These are phyloP conservation scores for Amphimallon solstitiale DNA, from an alignment of 2,888 invertebrate species.

Conservation along the genomic window DNA sequence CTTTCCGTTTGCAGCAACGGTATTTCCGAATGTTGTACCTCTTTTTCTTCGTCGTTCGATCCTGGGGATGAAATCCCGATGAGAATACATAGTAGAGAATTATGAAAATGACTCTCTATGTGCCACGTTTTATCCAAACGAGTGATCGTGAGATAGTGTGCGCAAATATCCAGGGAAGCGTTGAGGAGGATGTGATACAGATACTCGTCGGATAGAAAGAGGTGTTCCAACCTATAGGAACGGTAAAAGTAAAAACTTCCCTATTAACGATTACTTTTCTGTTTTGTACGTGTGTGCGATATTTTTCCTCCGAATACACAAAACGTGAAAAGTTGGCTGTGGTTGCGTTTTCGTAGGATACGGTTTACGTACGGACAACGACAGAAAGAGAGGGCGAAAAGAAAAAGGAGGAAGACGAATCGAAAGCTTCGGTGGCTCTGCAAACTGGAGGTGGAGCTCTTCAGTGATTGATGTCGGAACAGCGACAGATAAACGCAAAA, in stretches of 20 bases:
- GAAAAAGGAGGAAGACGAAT: conserved; percentile 30
- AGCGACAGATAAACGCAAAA: conserved; percentile 65
- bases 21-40: conserved; percentile 21
- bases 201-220: conserved; percentile 3
- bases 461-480: conserved; percentile 62
- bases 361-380: conserved; percentile 22
- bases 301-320: conserved; percentile 8
- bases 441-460: conserved; percentile 57
- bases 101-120: conserved; percentile 67
- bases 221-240: not conserved
- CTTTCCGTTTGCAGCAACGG: conserved; percentile 44
- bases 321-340: conserved; percentile 27
- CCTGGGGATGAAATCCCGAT: conserved; percentile 32
- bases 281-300: conserved; percentile 21
- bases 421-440: conserved; percentile 38
- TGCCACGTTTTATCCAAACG: conserved; percentile 43
- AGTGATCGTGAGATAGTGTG: conserved; percentile 37
- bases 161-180: conserved; percentile 29
- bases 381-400: conserved; percentile 22
- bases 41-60: conserved; percentile 20
- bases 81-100: conserved; percentile 71
- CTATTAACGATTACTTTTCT: conserved; percentile 32
- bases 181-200: conserved; percentile 21
- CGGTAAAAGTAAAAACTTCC: conserved; percentile 26
- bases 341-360: conserved; percentile 41